Conservation (phyloP, 2,797 vertebrate genomes). For the Serranus cabrilla region DNA sequence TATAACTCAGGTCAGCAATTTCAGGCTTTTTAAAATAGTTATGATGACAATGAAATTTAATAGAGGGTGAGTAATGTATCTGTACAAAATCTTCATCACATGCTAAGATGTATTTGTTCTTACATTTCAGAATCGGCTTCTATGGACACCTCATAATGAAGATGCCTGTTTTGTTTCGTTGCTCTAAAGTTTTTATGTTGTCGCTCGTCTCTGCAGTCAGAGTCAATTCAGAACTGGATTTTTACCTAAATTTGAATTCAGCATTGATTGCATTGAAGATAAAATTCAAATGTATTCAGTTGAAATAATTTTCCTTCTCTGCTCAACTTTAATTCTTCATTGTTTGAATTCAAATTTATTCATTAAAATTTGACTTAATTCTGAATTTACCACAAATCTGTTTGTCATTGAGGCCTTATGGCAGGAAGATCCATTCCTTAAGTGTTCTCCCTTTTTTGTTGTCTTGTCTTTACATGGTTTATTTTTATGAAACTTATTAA, state of each 20-base stretch:
- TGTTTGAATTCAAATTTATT: constrained; percentile 16
- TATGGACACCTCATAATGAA: constrained; percentile 86
- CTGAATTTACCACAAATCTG: constrained; percentile 9
- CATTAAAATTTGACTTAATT: constrained; percentile 10
- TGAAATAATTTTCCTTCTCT: not conserved
- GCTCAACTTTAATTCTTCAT: constrained; percentile 13
- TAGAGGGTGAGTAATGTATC: not conserved
- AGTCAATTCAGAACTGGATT: constrained; percentile 30
- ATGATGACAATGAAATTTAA: no score
- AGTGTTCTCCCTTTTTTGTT: constrained; percentile 22
- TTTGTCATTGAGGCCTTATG: constrained; percentile 56
- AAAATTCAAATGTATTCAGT: not conserved
- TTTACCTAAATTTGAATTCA: constrained; percentile 3
- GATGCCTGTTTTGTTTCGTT: constrained; percentile 17
- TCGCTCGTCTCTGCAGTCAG: not conserved
- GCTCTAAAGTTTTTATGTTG: constrained; percentile 46
- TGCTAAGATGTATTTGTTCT: not conserved
- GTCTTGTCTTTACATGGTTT: constrained; percentile 51
- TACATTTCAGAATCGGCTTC: constrained; percentile 76
- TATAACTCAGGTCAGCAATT: no score
- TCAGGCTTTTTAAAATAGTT: no score
- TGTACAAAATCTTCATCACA: not conserved
- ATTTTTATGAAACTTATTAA: constrained; percentile 74
- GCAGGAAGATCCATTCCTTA: constrained; percentile 47
- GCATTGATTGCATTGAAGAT: not conserved